phyloP scores from a whole-genome alignment of 2,888 invertebrate genomes.

The Bombylius discolor region DNA sequence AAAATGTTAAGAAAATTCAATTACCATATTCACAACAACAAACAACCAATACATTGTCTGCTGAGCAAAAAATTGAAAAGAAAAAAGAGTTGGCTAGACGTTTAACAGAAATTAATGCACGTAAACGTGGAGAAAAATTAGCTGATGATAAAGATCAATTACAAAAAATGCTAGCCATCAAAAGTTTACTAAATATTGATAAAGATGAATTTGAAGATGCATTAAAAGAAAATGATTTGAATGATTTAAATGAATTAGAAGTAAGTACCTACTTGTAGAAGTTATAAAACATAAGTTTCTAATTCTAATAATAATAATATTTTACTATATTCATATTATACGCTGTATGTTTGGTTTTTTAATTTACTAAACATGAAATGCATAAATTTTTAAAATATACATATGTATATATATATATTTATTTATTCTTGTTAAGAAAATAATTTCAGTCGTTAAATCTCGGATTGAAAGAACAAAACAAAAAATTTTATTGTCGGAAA shows the following conservation, averaged over 20 bases:
- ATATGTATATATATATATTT: too few species aligned
- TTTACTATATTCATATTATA: too few species aligned
- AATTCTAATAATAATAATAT: background rate
- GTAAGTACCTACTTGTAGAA: too few species aligned
- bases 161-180: slow-evolving; percentile 58
- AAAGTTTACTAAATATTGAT: slow-evolving; percentile 63
- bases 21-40: slow-evolving; percentile 58
- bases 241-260: slow-evolving; percentile 65
- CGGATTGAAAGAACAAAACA: slow-evolving; percentile 56
- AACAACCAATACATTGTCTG: slow-evolving; percentile 34
- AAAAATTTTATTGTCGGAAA: slow-evolving; percentile 54
- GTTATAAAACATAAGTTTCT: background rate
- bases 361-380: too few species aligned
- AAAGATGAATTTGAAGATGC: slow-evolving; percentile 63
- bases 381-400: too few species aligned
- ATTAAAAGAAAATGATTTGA: slow-evolving; percentile 59
- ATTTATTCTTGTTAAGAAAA: slow-evolving; percentile 15
- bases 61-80: slow-evolving; percentile 76
- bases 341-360: too few species aligned
- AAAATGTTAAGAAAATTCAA: slow-evolving; percentile 72
- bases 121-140: slow-evolving; percentile 74
- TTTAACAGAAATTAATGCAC: slow-evolving; percentile 77
- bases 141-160: slow-evolving; percentile 81
- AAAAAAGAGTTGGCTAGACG: slow-evolving; percentile 74
- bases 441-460: slow-evolving; percentile 14